These are phyloP conservation scores for Pantala flavescens DNA, from an alignment of 1,140 invertebrate species.

Conservation along the genomic window DNA sequence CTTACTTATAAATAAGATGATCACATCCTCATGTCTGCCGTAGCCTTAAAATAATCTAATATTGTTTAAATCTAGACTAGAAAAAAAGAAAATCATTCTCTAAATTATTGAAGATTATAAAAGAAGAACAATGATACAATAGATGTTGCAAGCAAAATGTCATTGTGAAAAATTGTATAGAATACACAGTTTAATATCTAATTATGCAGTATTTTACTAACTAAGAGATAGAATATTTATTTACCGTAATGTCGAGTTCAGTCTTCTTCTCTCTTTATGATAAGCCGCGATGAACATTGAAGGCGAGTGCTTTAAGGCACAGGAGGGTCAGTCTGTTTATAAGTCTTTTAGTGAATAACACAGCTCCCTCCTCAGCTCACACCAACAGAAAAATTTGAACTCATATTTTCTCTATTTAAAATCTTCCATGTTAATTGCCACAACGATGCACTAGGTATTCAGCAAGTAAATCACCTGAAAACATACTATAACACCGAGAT, in stretches of 20 bases:
- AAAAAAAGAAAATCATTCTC: too few relatives aligned
- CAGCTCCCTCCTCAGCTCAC: constrained; percentile 3
- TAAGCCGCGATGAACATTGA: neutral
- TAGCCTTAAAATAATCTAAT: too few relatives aligned
- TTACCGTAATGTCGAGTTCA: neutral
- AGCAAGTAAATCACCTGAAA: neutral
- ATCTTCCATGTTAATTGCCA: neutral
- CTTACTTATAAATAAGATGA: too few relatives aligned
- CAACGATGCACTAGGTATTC: neutral
- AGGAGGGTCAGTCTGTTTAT: neutral
- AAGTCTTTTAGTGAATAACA: neutral
- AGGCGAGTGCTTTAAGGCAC: neutral
- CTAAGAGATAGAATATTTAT: too few relatives aligned
- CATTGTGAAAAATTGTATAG: too few relatives aligned
- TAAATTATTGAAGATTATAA: too few relatives aligned
- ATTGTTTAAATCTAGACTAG: too few relatives aligned
- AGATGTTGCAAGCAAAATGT: too few relatives aligned
- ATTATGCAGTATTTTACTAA: too few relatives aligned
- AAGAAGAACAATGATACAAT: too few relatives aligned
- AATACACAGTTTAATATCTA: too few relatives aligned
- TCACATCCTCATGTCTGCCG: too few relatives aligned
- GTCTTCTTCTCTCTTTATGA: neutral
- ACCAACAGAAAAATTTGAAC: neutral
- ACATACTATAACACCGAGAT: neutral
- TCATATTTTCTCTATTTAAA: neutral